These are phyloP conservation scores for Origma solitaria DNA, from an alignment of 2,113 vertebrate genomes.

Conservation along the genomic window DNA sequence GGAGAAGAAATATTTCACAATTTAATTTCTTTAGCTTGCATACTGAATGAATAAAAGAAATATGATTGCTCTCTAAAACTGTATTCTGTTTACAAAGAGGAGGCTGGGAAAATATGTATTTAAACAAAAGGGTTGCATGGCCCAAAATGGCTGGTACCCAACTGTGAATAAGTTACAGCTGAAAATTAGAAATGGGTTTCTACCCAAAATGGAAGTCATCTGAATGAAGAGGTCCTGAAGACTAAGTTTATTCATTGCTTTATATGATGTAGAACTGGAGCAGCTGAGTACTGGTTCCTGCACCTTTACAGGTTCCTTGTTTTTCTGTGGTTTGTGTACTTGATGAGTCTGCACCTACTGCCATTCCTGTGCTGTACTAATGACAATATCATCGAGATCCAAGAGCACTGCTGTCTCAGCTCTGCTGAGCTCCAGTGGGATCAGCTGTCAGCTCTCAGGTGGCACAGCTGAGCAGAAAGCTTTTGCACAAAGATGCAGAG, in stretches of 20 bases:
- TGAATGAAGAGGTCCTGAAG: not conserved
- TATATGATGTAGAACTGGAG: not conserved
- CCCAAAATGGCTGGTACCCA: not conserved
- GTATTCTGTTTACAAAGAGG: not conserved
- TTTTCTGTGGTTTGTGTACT: not conserved
- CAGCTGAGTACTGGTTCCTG: not conserved
- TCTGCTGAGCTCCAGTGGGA: not conserved
- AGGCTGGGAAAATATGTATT: not conserved
- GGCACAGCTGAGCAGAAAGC: not conserved
- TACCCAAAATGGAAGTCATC: not conserved
- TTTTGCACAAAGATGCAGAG: not conserved
- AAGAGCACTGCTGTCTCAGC: not conserved
- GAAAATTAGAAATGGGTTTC: not conserved
- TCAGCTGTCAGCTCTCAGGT: not conserved
- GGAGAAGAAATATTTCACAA: not conserved
- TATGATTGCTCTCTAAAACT: not conserved
- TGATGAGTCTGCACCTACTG: not conserved
- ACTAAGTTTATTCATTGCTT: not conserved
- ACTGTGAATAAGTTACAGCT: not conserved
- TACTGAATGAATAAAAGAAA: not conserved
- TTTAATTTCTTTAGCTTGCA: not conserved
- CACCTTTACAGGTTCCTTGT: not conserved
- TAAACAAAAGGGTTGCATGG: not conserved
- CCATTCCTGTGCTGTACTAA: not conserved
- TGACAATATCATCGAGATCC: not conserved